These are phyloP conservation scores for Napeogenes inachia DNA, from an alignment of 2,888 invertebrate species.

Conservation along the genomic window DNA sequence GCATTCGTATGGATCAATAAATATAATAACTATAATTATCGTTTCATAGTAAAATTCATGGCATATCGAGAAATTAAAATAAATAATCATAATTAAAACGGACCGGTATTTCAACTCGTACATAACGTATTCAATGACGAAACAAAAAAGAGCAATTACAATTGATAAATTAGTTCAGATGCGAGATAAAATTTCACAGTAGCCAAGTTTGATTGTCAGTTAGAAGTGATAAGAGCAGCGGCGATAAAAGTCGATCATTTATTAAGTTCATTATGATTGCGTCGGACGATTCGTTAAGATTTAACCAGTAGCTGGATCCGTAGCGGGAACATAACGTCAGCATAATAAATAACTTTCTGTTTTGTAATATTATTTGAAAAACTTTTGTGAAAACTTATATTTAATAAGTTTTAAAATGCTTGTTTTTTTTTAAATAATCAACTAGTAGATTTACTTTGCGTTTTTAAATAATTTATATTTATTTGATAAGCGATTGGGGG, in stretches of 20 bases:
- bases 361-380: conserved; percentile 17
- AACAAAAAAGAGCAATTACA: conserved; percentile 21
- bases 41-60: too few species aligned
- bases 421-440: too few species aligned
- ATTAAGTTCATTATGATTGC: conserved; percentile 45
- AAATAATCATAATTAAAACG: too few species aligned
- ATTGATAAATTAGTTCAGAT: conserved; percentile 30
- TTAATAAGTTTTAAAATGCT: too few species aligned
- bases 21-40: too few species aligned
- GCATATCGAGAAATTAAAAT: too few species aligned
- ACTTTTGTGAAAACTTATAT: too few species aligned
- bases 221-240: conserved; percentile 26
- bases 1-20: too few species aligned
- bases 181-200: conserved; percentile 32
- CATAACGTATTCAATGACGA: conserved; percentile 2
- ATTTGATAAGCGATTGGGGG: too few species aligned
- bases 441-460: too few species aligned
- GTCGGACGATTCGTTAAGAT: conserved; percentile 41
- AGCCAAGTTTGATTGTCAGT: conserved; percentile 29
- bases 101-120: too few species aligned
- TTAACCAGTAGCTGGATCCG: conserved; percentile 44
- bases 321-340: conserved; percentile 27
- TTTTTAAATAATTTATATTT: too few species aligned
- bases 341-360: conserved; percentile 16
- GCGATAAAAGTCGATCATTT: conserved; percentile 41